These are phyloP conservation scores for Octodon degus DNA, from an alignment of 2,113 vertebrate species.

Conservation along the genomic window DNA sequence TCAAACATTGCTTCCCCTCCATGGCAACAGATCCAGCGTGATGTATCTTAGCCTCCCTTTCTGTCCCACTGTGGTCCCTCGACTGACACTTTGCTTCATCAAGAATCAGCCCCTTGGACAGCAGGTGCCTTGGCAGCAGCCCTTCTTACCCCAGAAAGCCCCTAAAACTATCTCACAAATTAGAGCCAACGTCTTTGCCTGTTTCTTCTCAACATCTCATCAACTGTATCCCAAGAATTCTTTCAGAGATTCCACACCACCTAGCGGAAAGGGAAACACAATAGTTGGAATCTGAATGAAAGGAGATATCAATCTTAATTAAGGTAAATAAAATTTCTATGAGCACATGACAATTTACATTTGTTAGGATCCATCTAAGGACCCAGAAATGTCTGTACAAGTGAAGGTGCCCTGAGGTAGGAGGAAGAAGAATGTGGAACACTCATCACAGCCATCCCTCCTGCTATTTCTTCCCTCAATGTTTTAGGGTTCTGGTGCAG, in stretches of 20 bases:
- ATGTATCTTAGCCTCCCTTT: background rate
- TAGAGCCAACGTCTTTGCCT: background rate
- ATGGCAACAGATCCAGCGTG: accelerated
- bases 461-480: accelerated
- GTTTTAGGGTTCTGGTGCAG: background rate
- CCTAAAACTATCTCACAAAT: background rate
- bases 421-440: background rate
- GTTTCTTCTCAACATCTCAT: background rate
- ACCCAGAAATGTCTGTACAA: background rate
- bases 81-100: background rate
- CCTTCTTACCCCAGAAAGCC: background rate
- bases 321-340: background rate
- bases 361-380: background rate
- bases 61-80: accelerated
- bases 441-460: too few species aligned
- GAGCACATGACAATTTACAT: background rate
- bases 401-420: background rate
- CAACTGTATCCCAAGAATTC: background rate
- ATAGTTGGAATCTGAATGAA: background rate
- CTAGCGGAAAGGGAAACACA: background rate
- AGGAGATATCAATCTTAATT: background rate
- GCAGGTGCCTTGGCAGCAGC: background rate
- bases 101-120: background rate
- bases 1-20: background rate
- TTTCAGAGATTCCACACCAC: background rate